Base-by-base conservation (phyloP, 2,888 invertebrate genomes). In the Isoperla grammatica region DNA sequence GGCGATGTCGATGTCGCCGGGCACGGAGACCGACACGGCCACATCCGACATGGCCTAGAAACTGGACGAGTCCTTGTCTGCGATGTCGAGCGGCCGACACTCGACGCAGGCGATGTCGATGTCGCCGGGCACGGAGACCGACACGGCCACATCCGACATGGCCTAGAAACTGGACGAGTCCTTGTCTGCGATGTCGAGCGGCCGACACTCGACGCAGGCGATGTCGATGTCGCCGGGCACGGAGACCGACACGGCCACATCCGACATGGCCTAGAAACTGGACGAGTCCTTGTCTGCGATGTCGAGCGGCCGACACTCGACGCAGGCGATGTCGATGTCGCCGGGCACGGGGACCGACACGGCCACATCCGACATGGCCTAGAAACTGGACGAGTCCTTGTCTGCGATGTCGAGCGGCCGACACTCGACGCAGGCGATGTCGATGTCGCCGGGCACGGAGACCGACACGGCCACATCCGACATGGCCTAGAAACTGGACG, bases 261-360 rank as follows among this genome's bases (percentile, higher is more conserved):
- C 49, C n/a, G 49, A n/a, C 13, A 50, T 23, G 3, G 8, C 3
- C 8, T 29, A 23, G 13, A n/a, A 53, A 20, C 53, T 53, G 9
- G 53, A 53, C 17, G 53, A 53, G 12, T 53, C 53, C 17, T 53
- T 53, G 19, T 37, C 53, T 20, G 20, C 9, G 19, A 39, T 37
- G 12, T 8, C 39, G 17, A 17, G 37, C 12, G 1, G 22, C 11
- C n/a, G 29, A 13, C 23, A 23, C 13, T 15, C 49, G 39, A 39
- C 53, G 49, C 49, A 50, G 29, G 49, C 22, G 23, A 50, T 50
- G 49, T 50, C 49, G 35, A 50, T 29, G 49, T 23, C 49, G 29
- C 4, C n/a, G n/a, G 49, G 49, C 49, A 29, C 49, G 29, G 49
- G 4, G 13, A 9, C 3, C 8, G 49, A 23, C 2, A 29, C n/a